Percentiles rank a stretch among this genome's conserved stretches.
phyloP scores from a whole-genome alignment of 2,113 vertebrate species.

The Halcyon malimbica region DNA sequence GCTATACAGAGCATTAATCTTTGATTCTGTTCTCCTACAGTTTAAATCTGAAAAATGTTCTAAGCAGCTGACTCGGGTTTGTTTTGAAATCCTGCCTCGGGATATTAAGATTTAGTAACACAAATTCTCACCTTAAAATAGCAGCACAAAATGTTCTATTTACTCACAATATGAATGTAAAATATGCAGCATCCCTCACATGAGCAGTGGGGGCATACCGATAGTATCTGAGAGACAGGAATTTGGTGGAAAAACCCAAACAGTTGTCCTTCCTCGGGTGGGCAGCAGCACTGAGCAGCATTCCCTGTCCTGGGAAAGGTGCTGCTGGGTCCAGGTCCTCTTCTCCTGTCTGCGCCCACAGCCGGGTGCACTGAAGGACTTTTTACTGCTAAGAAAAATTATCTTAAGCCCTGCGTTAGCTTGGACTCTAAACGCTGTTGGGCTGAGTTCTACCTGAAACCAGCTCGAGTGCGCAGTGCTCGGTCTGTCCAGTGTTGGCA shows the following conservation, averaged over 20 bases:
- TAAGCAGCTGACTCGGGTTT: not conserved
- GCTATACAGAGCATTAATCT: not conserved
- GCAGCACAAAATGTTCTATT: slow-evolving; percentile 57
- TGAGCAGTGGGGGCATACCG: not conserved
- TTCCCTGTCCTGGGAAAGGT: not conserved
- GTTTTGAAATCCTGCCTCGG: slow-evolving; percentile 39
- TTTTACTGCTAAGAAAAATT: not conserved
- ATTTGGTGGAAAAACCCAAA: not conserved
- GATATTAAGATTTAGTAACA: slow-evolving; percentile 46
- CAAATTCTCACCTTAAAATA: slow-evolving; percentile 26
- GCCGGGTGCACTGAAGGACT: accelerated
- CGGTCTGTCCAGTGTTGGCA: not conserved
- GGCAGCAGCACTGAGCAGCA: not conserved
- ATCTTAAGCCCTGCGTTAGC: too few species aligned
- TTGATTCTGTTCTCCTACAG: not conserved
- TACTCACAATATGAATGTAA: slow-evolving; percentile 36
- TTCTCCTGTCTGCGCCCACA: not conserved
- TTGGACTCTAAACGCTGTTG: accelerated
- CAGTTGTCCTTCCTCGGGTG: not conserved
- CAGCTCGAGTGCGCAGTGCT: not conserved
- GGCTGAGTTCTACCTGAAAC: not conserved
- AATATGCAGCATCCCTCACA: slow-evolving; percentile 50
- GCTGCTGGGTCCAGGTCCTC: not conserved
- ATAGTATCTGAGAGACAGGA: slow-evolving; percentile 62
- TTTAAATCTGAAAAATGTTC: not conserved